These are phyloP conservation scores for Corythornis vintsioides DNA, from an alignment of 2,113 vertebrate species.

Conservation along the genomic window DNA sequence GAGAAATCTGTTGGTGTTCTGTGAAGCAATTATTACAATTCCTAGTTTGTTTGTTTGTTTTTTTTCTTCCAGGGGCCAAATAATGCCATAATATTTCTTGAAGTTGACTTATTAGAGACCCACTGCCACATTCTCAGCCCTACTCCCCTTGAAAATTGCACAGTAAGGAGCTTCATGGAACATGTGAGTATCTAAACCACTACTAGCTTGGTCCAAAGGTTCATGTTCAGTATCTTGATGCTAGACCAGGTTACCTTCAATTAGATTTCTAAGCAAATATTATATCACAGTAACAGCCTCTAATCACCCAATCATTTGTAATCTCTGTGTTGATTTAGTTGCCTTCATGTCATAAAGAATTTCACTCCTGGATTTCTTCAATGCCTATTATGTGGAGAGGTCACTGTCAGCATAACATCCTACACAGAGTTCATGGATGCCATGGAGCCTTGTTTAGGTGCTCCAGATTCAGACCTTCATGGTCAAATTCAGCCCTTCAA, in stretches of 20 bases:
- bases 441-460: neutral
- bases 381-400: neutral
- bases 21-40: neutral
- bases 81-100: slow-evolving; percentile 67
- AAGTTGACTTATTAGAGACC: slow-evolving; percentile 89
- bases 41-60: neutral
- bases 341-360: neutral
- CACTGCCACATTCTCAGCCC: slow-evolving; percentile 82
- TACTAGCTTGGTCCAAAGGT: neutral
- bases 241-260: neutral
- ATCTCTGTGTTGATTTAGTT: neutral
- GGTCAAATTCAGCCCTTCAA: neutral
- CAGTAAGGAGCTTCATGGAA: slow-evolving; percentile 73
- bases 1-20: neutral
- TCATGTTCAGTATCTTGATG: neutral
- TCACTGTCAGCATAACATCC: neutral
- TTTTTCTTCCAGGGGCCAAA: slow-evolving; percentile 65
- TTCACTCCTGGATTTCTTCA: neutral
- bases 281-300: neutral
- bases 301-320: neutral
- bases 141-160: slow-evolving; percentile 80
- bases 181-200: slow-evolving; percentile 79
- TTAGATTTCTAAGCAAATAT: neutral
- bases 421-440: neutral
- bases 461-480: neutral